These are phyloP conservation scores for Drosophila nr. medialis DNA, from an alignment of 2,888 invertebrate genomes.

Conservation along the genomic window DNA sequence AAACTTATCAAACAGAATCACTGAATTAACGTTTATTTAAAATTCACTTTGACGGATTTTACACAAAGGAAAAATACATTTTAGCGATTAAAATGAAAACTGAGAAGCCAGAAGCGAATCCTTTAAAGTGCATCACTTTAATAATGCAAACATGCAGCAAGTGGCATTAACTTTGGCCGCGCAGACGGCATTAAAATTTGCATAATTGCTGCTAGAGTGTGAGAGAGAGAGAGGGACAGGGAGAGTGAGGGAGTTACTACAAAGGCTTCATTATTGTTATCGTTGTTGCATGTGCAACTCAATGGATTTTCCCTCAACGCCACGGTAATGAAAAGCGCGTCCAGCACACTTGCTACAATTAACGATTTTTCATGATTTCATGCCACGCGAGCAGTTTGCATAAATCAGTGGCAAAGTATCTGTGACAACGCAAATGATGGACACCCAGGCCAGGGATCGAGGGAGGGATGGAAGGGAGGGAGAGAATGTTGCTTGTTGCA, in stretches of 20 bases:
- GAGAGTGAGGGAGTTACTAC: conserved; percentile 18
- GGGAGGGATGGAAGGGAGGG: neutral
- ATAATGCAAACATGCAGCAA: conserved; percentile 73
- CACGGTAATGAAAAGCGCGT: conserved; percentile 56
- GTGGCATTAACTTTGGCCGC: conserved; percentile 68
- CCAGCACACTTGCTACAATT: conserved; percentile 72
- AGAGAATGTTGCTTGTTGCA: conserved; percentile 9
- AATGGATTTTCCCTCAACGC: conserved; percentile 6
- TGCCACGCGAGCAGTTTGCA: conserved; percentile 66
- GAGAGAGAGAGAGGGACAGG: conserved; percentile 25
- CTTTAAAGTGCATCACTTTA: conserved; percentile 74
- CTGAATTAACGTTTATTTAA: conserved; percentile 57
- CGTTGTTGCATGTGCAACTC: conserved; percentile 29
- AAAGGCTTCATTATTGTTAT: conserved; percentile 29
- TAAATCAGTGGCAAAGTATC: conserved; percentile 78
- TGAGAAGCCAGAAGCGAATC: conserved; percentile 32
- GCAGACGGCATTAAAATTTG: conserved; percentile 61
- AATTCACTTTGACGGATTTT: conserved; percentile 63
- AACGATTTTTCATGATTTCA: conserved; percentile 76
- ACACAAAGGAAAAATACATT: conserved; percentile 22
- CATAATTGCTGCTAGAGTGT: conserved; percentile 66
- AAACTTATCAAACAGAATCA: conserved; percentile 63
- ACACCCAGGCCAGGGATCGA: neutral
- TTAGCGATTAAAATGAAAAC: conserved; percentile 21
- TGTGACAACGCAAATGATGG: conserved; percentile 62